Base-by-base conservation (phyloP, 2,888 invertebrate genomes). In the Keiferia lycopersicella region DNA sequence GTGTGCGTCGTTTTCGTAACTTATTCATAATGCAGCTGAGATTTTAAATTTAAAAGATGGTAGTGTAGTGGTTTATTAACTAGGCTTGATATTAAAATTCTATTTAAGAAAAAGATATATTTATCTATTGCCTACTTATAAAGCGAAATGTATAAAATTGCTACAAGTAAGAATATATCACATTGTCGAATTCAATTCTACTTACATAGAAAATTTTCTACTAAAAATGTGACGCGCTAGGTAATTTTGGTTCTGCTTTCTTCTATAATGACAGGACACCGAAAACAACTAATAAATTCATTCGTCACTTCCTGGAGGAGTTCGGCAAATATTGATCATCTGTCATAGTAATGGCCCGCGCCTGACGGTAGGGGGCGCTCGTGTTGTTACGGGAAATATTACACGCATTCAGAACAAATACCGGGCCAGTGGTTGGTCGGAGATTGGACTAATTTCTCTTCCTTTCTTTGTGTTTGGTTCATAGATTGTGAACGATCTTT, bases 361-460 rank as follows among this genome's bases (percentile, higher is more conserved):
- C 45, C n/a, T 45, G 45, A 45, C 45, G 45, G 45, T 16, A n/a
- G 45, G 45, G 45, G 45, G 45, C 45, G 45, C n/a, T n/a, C n/a
- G n/a, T 45, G 45, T 45, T 45, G 45, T 45, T 45, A 3, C n/a
- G n/a, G 45, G 45, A 45, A 45, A 45, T 45, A 45, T 45, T 45
- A 45, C 45, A 45, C 45, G 45, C 45, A n/a, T 45, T 16, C n/a
- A 8, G 45, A 45, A 45, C 45, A 45, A 45, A 45, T 45, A 45
- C 10, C 8, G 10, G 34, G 34, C 8, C 8, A 34, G 34, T 34
- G 34, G 34, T 34, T 34, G 4, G 34, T 45, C 6, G n/a, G n/a
- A 0, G 45, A 45, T 45, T n/a, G 45, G 16, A 45, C 45, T 45
- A 45, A 45, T 45, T 16, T 45, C 45, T 45, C 16, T n/a, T 45